phyloP scores from a whole-genome alignment of 2,888 invertebrate species.

The Liopterus haemorrhoidalis region DNA sequence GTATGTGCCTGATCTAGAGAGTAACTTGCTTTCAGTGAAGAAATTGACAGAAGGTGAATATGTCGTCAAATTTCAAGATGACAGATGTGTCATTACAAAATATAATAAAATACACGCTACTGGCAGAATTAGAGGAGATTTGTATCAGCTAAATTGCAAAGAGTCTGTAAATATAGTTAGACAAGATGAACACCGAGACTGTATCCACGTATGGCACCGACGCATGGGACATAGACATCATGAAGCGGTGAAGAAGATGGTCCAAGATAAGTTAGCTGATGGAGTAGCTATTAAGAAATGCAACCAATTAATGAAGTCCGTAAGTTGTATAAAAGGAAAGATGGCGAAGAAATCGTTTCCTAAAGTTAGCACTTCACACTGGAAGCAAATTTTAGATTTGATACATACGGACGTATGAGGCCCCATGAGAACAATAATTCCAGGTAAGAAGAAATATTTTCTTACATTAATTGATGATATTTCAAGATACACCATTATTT shows the following conservation, averaged over 20 bases:
- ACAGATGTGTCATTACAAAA: constrained; percentile 1
- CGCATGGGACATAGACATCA: constrained; percentile 5
- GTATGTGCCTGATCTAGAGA: background rate
- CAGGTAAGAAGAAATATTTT: constrained; percentile 32
- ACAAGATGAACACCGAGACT: constrained; percentile 2
- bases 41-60: background rate
- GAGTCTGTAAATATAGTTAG: background rate
- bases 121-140: constrained; percentile 1
- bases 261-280: constrained; percentile 8
- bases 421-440: constrained; percentile 33
- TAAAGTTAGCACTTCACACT: constrained; percentile 24
- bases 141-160: constrained; percentile 4
- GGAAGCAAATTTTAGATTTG: constrained; percentile 28
- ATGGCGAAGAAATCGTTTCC: constrained; percentile 31
- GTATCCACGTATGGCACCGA: constrained; percentile 9
- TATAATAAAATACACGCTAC: background rate
- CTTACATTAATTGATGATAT: constrained; percentile 38
- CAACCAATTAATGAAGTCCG: constrained; percentile 19
- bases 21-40: constrained; percentile 5
- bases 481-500: constrained; percentile 31
- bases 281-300: constrained; percentile 26
- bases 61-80: constrained; percentile 1
- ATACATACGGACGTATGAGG: constrained; percentile 37
- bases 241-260: constrained; percentile 5
- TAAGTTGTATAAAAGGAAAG: constrained; percentile 33